Conservation (phyloP, 2,888 invertebrate species). For the Oxycera nigricornis region DNA sequence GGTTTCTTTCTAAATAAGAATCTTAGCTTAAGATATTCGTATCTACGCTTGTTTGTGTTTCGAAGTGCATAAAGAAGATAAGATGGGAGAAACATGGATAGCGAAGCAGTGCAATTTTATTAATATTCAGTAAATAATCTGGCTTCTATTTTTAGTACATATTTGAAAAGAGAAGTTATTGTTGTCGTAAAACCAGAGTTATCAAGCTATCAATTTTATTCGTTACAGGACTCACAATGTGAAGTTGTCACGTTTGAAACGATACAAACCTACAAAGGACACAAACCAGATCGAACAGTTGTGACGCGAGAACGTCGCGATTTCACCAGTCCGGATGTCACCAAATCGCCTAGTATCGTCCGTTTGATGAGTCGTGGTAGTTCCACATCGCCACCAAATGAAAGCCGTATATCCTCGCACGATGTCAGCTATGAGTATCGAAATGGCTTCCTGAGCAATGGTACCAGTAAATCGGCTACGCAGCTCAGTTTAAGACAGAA, state of each 20-base stretch:
- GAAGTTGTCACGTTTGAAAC: conserved; percentile 72
- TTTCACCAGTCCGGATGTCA: conserved; percentile 50
- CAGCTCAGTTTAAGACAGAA: conserved; percentile 51
- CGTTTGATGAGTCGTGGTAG: conserved; percentile 49
- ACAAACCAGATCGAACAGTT: conserved; percentile 69
- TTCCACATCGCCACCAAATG: conserved; percentile 50
- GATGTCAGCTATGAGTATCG: conserved; percentile 49
- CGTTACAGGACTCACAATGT: conserved; percentile 66
- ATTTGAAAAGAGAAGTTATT: too few relatives aligned
- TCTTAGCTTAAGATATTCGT: too few relatives aligned
- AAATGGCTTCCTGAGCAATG: conserved; percentile 49
- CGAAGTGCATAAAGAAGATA: too few relatives aligned
- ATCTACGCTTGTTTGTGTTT: too few relatives aligned
- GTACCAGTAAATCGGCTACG: conserved; percentile 48
- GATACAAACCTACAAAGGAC: conserved; percentile 70
- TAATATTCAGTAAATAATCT: too few relatives aligned
- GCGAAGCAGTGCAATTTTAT: too few relatives aligned
- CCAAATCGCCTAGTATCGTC: conserved; percentile 51
- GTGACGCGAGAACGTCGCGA: conserved; percentile 69
- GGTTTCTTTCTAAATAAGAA: too few relatives aligned
- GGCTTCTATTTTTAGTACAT: too few relatives aligned
- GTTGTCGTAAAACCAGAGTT: too few relatives aligned
- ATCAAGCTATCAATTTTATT: conserved; percentile 17
- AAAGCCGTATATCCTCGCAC: conserved; percentile 49
- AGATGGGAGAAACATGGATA: too few relatives aligned